Conservation (phyloP, 1,140 invertebrate species). For the Leptoteleia sp. region DNA sequence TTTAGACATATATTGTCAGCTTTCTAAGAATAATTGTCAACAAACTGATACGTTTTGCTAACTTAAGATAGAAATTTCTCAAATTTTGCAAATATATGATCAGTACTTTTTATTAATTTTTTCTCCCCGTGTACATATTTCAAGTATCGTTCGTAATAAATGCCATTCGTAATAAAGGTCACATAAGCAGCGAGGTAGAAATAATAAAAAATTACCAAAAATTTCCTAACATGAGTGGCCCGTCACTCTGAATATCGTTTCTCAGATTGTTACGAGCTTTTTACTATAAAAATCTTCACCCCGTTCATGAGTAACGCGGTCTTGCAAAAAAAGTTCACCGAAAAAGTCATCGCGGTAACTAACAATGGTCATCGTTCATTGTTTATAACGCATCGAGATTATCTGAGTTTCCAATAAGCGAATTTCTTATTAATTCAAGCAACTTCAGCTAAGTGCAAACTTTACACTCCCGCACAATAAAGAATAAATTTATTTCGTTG, state of each 20-base stretch:
- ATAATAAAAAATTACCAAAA: conserved; percentile 34
- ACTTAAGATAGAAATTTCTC: too few species aligned
- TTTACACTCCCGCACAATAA: conserved; percentile 6
- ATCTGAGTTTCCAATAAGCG: too few species aligned
- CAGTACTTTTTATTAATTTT: too few species aligned
- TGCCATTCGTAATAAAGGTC: conserved; percentile 7
- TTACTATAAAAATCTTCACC: too few species aligned
- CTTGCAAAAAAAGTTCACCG: too few species aligned
- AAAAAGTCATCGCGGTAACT: too few species aligned
- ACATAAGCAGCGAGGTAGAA: conserved; percentile 7
- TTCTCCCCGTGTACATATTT: conserved; percentile 39
- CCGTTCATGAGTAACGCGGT: too few species aligned
- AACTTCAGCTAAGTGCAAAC: conserved; percentile 7
- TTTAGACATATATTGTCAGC: too few species aligned
- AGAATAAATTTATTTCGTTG: conserved; percentile 22
- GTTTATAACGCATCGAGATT: conserved; percentile 14
- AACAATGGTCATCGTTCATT: conserved; percentile 10
- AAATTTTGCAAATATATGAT: too few species aligned
- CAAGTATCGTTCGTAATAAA: conserved; percentile 25
- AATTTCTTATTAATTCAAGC: conserved; percentile 11
- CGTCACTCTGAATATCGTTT: not conserved
- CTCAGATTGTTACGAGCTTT: too few species aligned
- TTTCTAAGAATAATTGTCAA: too few species aligned
- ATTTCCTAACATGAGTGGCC: conserved; percentile 1
- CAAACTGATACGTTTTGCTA: too few species aligned